These are phyloP conservation scores for Linyphia triangularis DNA, from an alignment of 2,888 invertebrate species.

Conservation along the genomic window DNA sequence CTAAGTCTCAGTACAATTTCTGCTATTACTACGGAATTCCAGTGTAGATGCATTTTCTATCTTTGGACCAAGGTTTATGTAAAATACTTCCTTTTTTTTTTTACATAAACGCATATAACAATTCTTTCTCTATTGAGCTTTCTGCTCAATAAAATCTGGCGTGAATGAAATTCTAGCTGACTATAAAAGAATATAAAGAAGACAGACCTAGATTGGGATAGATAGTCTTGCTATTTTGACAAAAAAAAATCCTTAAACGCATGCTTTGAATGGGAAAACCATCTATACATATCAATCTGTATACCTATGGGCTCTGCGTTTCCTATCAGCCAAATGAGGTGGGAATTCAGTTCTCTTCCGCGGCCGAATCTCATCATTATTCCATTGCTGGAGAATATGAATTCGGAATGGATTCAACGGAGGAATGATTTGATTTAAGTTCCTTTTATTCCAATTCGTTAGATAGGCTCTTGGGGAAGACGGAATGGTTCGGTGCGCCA, in stretches of 20 bases:
- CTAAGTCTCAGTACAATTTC: too few relatives aligned
- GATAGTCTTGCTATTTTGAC: not conserved
- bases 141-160: too few relatives aligned
- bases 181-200: not conserved
- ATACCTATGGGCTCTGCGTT: slow-evolving; percentile 1
- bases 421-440: slow-evolving; percentile 37
- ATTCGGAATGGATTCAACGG: slow-evolving; percentile 22
- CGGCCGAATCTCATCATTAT: slow-evolving; percentile 18
- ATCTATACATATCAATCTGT: slow-evolving; percentile 4
- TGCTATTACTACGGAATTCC: too few relatives aligned
- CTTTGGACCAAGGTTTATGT: too few relatives aligned
- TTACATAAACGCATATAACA: too few relatives aligned
- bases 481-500: not conserved
- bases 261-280: slow-evolving; percentile 9
- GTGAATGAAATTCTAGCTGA: not conserved
- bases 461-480: not conserved
- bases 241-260: not conserved
- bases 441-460: slow-evolving; percentile 35
- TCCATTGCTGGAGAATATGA: slow-evolving; percentile 38
- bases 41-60: too few relatives aligned
- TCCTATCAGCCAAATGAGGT: slow-evolving; percentile 34
- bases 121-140: too few relatives aligned
- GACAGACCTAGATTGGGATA: not conserved
- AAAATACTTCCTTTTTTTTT: too few relatives aligned
- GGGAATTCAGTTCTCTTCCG: slow-evolving; percentile 18